A percentile compares a stretch with the other conserved stretches of the same genome.
Evolutionary conservation across 2,888 invertebrate species (phyloP).

Genomic region (Lissocephala sabroskyi): DNA sequence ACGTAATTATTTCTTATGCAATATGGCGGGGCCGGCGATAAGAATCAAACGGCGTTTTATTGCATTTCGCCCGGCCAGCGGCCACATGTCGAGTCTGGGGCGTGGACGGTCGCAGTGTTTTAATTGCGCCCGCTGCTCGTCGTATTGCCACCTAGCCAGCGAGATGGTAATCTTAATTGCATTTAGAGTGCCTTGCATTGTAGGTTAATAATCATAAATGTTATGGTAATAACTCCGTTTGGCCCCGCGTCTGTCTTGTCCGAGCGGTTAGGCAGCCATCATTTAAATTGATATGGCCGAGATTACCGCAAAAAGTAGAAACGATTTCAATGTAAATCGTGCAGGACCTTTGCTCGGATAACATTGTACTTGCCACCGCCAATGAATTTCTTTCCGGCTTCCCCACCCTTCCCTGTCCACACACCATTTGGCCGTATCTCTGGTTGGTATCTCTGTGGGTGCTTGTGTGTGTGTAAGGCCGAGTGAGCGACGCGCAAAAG

Average conservation of each 20-base stretch:
- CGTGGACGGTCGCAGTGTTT: conserved; percentile 47
- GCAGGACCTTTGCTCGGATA: background rate
- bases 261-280: no score
- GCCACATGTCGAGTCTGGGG: no score
- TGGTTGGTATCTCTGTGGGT: conserved; percentile 8
- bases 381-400: background rate
- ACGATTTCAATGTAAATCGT: no score
- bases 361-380: background rate
- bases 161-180: conserved; percentile 60
- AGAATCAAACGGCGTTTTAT: conserved; percentile 62
- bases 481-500: conserved; percentile 46
- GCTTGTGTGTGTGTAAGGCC: background rate
- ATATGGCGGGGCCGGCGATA: conserved; percentile 42
- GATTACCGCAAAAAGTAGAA: no score
- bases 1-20: conserved; percentile 60
- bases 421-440: conserved; percentile 31
- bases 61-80: conserved; percentile 24
- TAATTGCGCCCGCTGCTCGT: conserved; percentile 64
- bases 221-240: conserved; percentile 57
- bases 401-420: conserved; percentile 35
- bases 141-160: conserved; percentile 12
- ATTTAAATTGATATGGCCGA: no score
- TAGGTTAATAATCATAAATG: conserved; percentile 65
- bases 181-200: conserved; percentile 65
- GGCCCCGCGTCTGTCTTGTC: no score